Evolutionary conservation across 2,797 vertebrate genomes (phyloP).

Genomic region (Apogon hyalosoma): DNA sequence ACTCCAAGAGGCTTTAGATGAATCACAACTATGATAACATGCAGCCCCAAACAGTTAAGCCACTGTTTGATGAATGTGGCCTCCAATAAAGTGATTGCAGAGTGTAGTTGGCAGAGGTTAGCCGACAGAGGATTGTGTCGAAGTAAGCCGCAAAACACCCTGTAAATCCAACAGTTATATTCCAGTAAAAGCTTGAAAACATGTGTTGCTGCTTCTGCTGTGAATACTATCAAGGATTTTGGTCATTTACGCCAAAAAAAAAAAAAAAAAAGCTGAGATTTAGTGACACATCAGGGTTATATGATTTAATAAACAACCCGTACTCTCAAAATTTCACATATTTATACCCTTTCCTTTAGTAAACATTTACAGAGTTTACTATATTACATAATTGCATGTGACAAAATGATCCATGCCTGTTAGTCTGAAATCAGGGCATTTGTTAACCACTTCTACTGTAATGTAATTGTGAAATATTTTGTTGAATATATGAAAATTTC

Average conservation of each 20-base stretch:
- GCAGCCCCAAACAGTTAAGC: conserved; percentile 53
- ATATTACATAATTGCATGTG: too few relatives aligned
- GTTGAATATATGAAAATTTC: too few relatives aligned
- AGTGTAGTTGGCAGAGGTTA: conserved; percentile 38
- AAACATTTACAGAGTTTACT: too few relatives aligned
- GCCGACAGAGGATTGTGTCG: conserved; percentile 28
- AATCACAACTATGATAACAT: conserved; percentile 55
- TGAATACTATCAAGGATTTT: conserved; percentile 8
- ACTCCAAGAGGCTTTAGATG: conserved; percentile 58
- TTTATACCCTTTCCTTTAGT: too few relatives aligned
- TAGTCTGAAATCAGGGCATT: too few relatives aligned
- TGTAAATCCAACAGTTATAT: conserved; percentile 24
- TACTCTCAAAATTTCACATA: neutral
- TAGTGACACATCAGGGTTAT: neutral
- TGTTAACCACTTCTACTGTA: too few relatives aligned
- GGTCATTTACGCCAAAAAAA: neutral
- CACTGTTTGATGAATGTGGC: conserved; percentile 60
- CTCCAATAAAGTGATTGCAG: conserved; percentile 35
- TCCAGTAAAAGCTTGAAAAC: conserved; percentile 24
- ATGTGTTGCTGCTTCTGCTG: conserved; percentile 1
- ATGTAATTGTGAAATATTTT: too few relatives aligned
- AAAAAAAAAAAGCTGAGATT: neutral
- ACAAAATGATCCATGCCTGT: too few relatives aligned
- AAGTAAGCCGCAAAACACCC: conserved; percentile 28
- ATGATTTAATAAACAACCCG: neutral